Evolutionary conservation across 2,888 invertebrate species (phyloP), one percentile per base, ranked within the genome.

Genomic region (Globia sparganii): DNA sequence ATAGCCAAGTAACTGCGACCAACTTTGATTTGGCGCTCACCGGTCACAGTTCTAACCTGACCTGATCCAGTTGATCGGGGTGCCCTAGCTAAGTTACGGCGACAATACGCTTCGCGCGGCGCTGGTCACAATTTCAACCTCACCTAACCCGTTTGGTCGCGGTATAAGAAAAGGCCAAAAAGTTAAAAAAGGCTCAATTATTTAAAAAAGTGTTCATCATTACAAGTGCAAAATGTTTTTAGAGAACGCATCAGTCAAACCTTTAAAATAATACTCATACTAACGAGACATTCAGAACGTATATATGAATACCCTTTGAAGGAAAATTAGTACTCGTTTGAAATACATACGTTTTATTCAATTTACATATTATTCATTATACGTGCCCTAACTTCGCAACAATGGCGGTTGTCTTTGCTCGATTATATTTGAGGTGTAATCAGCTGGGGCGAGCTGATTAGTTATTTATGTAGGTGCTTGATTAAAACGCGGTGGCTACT

Each of bases 291-390:
- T 70, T 61, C 49, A 37, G 68, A 86, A 72, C 40, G 71, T 40
- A 59, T 64, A 61, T 71, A 71, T 71, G 28, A 58, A 75, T 72
- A 72, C n/a, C 61, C 72, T 74, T 85, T 67, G 15, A 62, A 31
- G 31, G 67, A 53, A 85, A 85, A 85, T 87, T 87, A 75, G 79
- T 76, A 77, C 69, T 83, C 67, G 71, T 81, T 79, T 73, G 77
- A 77, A 80, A 87, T 69, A 81, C 78, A 85, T 81, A 87, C 80
- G 76, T 72, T 85, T 86, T 77, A 86, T 80, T 78, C 65, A 77
- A 86, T 86, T 86, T 86, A 79, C 85, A n/a, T n/a, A n/a, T 86
- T 87, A 83, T 87, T 87, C 80, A 87, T 87, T 80, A 76, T 80
- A 76, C 59, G 73, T 76, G 64, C 43, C 53, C 53, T 72, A 77